These are phyloP conservation scores for Ecliptopera silaceata DNA, from an alignment of 2,888 invertebrate species.

Conservation along the genomic window DNA sequence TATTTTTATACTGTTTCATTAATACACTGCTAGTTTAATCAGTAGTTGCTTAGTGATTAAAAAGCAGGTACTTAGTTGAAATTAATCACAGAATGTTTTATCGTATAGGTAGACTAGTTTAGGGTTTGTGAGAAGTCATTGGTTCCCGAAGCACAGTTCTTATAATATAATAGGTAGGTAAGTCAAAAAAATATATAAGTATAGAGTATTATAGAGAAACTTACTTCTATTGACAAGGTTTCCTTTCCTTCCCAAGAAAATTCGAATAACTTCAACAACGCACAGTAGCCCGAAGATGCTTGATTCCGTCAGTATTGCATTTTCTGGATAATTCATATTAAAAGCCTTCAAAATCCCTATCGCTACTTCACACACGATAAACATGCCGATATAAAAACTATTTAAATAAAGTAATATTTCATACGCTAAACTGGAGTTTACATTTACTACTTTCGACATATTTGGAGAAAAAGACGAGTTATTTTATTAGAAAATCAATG, in stretches of 20 bases:
- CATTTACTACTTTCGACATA: constrained; percentile 74
- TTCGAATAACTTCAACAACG: constrained; percentile 90
- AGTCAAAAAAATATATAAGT: too few relatives aligned
- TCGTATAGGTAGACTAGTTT: too few relatives aligned
- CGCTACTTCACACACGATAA: constrained; percentile 90
- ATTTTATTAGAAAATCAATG: not conserved
- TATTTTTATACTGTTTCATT: not conserved
- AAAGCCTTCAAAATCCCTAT: constrained; percentile 91
- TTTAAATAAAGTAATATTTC: constrained; percentile 93
- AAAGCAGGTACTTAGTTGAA: too few relatives aligned
- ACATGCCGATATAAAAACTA: constrained; percentile 94
- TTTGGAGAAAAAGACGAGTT: constrained; percentile 21
- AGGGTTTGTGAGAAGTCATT: too few relatives aligned
- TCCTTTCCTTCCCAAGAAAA: constrained; percentile 93
- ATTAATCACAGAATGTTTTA: too few relatives aligned
- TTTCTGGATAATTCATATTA: constrained; percentile 89
- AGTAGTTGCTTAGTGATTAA: too few relatives aligned
- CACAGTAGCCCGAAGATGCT: constrained; percentile 90
- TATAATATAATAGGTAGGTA: too few relatives aligned
- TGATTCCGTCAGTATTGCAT: constrained; percentile 89
- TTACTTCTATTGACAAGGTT: constrained; percentile 89
- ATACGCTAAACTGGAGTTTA: constrained; percentile 91
- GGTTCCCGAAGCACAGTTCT: too few relatives aligned
- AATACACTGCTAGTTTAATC: too few relatives aligned
- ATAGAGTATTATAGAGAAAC: constrained; percentile 35